Evolutionary conservation across 2,113 vertebrate species (phyloP).

Genomic region (Ginglymostoma cirratum): DNA sequence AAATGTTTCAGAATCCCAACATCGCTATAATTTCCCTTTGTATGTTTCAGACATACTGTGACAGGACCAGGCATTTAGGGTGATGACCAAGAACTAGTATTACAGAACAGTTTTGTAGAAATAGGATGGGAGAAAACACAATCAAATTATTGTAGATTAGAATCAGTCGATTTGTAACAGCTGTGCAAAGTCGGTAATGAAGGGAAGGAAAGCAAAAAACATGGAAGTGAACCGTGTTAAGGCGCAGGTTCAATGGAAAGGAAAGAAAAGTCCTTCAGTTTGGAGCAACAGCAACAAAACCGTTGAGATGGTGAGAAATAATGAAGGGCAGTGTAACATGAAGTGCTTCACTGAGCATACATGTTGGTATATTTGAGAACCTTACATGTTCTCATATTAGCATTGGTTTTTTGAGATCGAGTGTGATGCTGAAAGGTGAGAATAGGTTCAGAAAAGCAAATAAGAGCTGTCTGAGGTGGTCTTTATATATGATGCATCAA

Average conservation of each 20-base stretch:
- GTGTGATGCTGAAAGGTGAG: neutral
- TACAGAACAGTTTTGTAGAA: neutral
- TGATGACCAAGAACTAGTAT: neutral
- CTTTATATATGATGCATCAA: neutral
- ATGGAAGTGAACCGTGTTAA: neutral
- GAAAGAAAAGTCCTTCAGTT: neutral
- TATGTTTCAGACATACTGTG: neutral
- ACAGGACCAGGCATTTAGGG: neutral
- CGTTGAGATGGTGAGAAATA: neutral
- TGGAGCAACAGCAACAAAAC: neutral
- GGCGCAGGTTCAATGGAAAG: no score
- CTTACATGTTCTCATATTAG: neutral
- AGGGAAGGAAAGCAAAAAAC: neutral
- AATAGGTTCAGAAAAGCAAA: neutral
- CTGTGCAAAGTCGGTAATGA: neutral
- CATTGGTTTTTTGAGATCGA: neutral
- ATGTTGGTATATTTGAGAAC: neutral
- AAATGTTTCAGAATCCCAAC: no score
- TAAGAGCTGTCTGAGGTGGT: neutral
- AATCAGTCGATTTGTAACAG: neutral
- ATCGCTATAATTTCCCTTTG: no score
- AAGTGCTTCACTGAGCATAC: neutral
- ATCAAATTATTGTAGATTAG: neutral
- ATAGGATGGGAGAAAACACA: neutral
- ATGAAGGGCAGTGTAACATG: neutral